Percentiles rank a stretch among this genome's conserved stretches.
These are phyloP conservation scores for Stenotaenia linearis DNA, from an alignment of 2,888 invertebrate species.

Conservation along the genomic window DNA sequence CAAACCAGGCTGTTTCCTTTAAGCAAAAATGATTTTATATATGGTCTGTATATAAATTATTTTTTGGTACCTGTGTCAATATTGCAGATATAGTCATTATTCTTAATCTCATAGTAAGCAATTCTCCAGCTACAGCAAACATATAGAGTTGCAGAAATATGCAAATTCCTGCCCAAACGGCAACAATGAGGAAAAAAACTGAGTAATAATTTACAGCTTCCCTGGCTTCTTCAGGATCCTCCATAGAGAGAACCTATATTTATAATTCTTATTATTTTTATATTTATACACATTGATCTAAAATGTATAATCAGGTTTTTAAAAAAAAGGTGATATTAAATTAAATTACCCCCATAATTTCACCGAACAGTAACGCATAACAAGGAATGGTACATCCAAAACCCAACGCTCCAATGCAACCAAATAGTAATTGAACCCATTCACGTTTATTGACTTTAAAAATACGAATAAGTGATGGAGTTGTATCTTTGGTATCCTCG, in stretches of 20 bases:
- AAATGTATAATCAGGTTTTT: constrained; percentile 47
- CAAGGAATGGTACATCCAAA: constrained; percentile 69
- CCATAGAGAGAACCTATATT: constrained; percentile 55
- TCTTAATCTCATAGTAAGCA: constrained; percentile 67
- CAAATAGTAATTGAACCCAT: constrained; percentile 60
- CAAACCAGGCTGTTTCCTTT: constrained; percentile 69
- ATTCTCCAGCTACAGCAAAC: constrained; percentile 73
- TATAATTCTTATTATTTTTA: constrained; percentile 29
- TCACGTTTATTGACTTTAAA: constrained; percentile 60
- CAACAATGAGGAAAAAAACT: constrained; percentile 62
- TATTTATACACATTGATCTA: no score
- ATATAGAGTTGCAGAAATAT: constrained; percentile 65
- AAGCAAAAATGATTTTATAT: background rate
- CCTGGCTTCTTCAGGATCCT: constrained; percentile 54
- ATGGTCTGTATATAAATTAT: background rate
- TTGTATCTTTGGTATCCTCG: background rate
- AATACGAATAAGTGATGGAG: constrained; percentile 51
- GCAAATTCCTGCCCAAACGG: constrained; percentile 59
- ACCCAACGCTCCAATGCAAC: constrained; percentile 57
- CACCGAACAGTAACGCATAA: constrained; percentile 66
- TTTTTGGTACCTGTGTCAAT: constrained; percentile 36
- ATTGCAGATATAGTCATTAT: constrained; percentile 60
- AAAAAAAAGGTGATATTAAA: no score
- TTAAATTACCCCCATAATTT: constrained; percentile 67
- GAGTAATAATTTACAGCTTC: constrained; percentile 58